phyloP scores from a whole-genome alignment of 2,888 invertebrate species.

The Drosophila macrothrix region DNA sequence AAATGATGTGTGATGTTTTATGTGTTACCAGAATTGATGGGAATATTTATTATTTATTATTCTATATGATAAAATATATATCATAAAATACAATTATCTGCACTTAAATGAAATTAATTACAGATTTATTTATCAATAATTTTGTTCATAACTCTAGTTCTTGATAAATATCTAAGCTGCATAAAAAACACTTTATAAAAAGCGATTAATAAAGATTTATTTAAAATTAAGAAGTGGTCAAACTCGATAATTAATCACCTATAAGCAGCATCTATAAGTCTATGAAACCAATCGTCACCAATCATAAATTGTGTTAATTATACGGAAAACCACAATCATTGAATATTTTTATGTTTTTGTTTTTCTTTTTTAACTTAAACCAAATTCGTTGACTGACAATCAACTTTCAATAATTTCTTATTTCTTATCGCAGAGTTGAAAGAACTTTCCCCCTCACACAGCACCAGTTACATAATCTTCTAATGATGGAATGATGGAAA shows the following conservation, averaged over 20 bases:
- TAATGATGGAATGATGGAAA: conserved; percentile 5
- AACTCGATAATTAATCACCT: background rate
- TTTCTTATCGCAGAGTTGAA: background rate
- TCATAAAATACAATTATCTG: background rate
- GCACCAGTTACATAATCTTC: conserved; percentile 7
- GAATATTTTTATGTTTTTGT: background rate
- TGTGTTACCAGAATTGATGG: too few relatives aligned
- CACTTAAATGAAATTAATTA: background rate
- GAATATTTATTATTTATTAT: too few relatives aligned
- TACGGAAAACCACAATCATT: conserved; percentile 12
- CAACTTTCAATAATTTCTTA: background rate
- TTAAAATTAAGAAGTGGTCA: background rate
- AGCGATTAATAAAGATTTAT: background rate
- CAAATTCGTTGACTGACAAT: conserved; percentile 10
- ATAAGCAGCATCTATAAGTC: too few relatives aligned
- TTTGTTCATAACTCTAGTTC: background rate
- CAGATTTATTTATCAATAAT: background rate
- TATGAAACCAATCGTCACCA: background rate
- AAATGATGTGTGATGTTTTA: background rate
- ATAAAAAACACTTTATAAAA: background rate
- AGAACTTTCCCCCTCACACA: conserved; percentile 23
- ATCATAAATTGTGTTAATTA: conserved; percentile 19
- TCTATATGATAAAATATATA: background rate
- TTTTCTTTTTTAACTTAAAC: background rate
- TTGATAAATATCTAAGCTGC: background rate